Percentiles rank a stretch among this genome's conserved stretches.
These are phyloP conservation scores for Heliothis peltigera DNA, from an alignment of 2,888 invertebrate species.

Conservation along the genomic window DNA sequence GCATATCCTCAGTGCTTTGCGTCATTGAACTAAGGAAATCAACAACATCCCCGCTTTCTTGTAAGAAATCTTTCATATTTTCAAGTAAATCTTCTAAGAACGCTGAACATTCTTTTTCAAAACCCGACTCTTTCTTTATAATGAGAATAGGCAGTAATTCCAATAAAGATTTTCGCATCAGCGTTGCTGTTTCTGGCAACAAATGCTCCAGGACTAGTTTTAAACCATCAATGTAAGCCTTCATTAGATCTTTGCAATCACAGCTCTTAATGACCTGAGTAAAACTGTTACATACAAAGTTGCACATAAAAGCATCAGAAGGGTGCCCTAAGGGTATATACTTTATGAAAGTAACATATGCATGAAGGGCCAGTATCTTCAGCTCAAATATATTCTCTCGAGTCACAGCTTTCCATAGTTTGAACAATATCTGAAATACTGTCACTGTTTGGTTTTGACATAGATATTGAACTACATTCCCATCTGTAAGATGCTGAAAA, in stretches of 20 bases:
- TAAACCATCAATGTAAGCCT: slow-evolving; percentile 80
- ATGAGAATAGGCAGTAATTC: slow-evolving; percentile 88
- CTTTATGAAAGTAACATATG: slow-evolving; percentile 88
- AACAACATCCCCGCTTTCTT: slow-evolving; percentile 82
- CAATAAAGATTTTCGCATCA: slow-evolving; percentile 85
- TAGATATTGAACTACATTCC: slow-evolving; percentile 78
- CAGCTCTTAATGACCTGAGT: slow-evolving; percentile 85
- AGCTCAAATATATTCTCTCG: slow-evolving; percentile 84
- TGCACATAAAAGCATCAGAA: slow-evolving; percentile 89
- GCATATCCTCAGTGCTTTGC: slow-evolving; percentile 56
- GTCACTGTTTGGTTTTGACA: slow-evolving; percentile 83
- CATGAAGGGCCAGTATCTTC: slow-evolving; percentile 88
- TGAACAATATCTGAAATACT: slow-evolving; percentile 88
- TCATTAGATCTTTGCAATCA: slow-evolving; percentile 69
- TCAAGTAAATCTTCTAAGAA: slow-evolving; percentile 88
- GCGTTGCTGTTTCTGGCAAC: slow-evolving; percentile 78
- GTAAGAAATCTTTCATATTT: slow-evolving; percentile 83
- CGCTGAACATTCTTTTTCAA: slow-evolving; percentile 73
- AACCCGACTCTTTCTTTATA: slow-evolving; percentile 77
- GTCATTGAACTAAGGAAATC: slow-evolving; percentile 73
- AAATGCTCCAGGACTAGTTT: slow-evolving; percentile 79
- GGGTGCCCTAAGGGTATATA: slow-evolving; percentile 78
- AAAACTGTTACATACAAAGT: slow-evolving; percentile 89
- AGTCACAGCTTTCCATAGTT: slow-evolving; percentile 85
- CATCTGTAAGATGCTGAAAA: slow-evolving; percentile 77